Evolutionary conservation across 2,113 vertebrate species (phyloP).

Genomic region (Danionella cerebrum): DNA sequence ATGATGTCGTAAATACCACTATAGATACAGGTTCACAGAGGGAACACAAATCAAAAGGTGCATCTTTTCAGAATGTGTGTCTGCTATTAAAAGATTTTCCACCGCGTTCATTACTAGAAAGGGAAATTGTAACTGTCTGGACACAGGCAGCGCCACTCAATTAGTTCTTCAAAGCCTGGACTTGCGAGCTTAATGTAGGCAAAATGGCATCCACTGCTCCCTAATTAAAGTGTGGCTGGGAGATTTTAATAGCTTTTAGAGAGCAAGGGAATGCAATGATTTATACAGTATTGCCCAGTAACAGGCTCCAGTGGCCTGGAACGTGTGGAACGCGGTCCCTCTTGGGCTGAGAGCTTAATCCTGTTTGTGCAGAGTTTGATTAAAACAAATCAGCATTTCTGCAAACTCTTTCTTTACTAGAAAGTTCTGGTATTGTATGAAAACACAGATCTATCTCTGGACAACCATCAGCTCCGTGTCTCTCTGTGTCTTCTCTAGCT

Average conservation of each 20-base stretch:
- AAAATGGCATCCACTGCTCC: background rate
- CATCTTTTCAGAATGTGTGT: background rate
- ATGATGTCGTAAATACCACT: background rate
- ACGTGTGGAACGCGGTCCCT: background rate
- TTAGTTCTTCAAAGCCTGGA: slow-evolving; percentile 1
- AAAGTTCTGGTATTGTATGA: no score
- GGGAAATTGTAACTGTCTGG: background rate
- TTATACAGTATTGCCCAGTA: background rate
- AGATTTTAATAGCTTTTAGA: background rate
- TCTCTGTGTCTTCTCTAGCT: no score
- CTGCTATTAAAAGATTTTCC: background rate
- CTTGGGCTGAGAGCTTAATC: background rate
- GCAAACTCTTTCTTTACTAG: no score
- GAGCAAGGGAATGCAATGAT: background rate
- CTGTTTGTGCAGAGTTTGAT: background rate
- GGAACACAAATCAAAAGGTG: background rate
- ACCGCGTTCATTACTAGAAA: background rate
- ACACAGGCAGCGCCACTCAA: background rate
- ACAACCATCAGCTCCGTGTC: no score
- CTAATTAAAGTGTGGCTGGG: background rate
- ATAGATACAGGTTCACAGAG: background rate
- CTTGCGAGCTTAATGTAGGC: background rate
- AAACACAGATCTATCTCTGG: no score
- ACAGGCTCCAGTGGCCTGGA: background rate
- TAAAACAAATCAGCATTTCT: no score